Percentiles rank a stretch among this genome's conserved stretches.
Evolutionary conservation across 2,797 vertebrate species (phyloP).

Genomic region (Mus spretus): DNA sequence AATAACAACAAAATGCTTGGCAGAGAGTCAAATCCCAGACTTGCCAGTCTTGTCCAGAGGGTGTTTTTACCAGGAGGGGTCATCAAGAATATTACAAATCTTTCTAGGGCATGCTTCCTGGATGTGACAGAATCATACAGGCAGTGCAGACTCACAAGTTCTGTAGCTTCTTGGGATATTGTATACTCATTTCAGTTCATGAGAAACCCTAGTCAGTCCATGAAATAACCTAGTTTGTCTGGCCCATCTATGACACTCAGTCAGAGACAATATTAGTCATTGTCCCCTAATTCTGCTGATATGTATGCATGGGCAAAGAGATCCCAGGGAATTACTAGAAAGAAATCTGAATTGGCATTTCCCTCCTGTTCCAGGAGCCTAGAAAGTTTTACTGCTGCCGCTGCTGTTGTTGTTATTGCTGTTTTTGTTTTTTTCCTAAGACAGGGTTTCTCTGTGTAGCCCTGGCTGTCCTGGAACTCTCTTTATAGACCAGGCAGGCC

Average conservation of each 20-base stretch:
- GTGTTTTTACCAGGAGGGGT: background rate
- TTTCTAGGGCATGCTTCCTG: background rate
- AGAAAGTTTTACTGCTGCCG: background rate
- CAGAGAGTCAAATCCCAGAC: background rate
- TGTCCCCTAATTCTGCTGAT: background rate
- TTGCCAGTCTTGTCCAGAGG: background rate
- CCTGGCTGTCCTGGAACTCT: background rate
- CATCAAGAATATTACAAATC: background rate
- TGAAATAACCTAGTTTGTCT: too few relatives aligned
- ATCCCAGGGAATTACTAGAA: background rate
- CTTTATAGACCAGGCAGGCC: background rate
- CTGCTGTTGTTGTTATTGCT: background rate
- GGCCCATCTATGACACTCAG: background rate
- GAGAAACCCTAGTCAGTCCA: too few relatives aligned
- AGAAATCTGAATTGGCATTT: background rate
- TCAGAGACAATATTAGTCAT: background rate
- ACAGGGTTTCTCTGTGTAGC: background rate
- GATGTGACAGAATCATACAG: background rate
- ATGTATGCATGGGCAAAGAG: background rate
- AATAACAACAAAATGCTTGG: background rate
- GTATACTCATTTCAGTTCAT: background rate
- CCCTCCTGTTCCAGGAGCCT: background rate
- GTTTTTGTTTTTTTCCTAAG: background rate
- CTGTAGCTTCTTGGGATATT: background rate
- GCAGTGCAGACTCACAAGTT: background rate